Evolutionary conservation across 92 coral and sea anemone genomes (phyloP).

Genomic region (Palythoa grandiflora): DNA sequence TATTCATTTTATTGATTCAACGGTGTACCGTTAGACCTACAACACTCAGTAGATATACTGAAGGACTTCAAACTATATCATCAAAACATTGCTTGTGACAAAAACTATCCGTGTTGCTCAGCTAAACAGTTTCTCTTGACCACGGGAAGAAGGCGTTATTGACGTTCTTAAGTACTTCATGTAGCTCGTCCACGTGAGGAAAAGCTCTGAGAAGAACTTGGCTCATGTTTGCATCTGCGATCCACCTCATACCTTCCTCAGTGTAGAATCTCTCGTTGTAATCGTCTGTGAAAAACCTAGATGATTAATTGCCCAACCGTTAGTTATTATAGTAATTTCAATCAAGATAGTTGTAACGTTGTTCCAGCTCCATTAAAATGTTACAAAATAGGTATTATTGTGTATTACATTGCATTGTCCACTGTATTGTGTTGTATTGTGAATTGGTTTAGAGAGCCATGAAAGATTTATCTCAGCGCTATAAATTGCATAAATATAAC

Average conservation of each 20-base stretch:
- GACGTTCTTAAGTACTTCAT: slow-evolving; percentile 32
- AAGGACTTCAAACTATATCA: no score
- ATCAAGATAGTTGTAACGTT: not conserved
- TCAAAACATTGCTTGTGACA: not conserved
- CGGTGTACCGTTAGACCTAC: no score
- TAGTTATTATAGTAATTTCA: no score
- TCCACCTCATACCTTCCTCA: slow-evolving; percentile 81
- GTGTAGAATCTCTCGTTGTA: slow-evolving; percentile 67
- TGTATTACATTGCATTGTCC: no score
- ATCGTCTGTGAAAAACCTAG: slow-evolving; percentile 79
- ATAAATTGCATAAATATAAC: no score
- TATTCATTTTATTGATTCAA: no score
- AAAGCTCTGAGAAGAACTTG: slow-evolving; percentile 71
- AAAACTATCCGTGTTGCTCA: not conserved
- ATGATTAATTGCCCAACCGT: not conserved
- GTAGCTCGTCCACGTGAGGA: slow-evolving; percentile 62
- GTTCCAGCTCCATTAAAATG: not conserved
- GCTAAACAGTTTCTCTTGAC: slow-evolving; percentile 14
- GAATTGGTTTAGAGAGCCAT: no score
- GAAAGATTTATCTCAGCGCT: no score
- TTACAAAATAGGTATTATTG: no score
- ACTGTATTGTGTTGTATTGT: no score
- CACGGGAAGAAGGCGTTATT: slow-evolving; percentile 88
- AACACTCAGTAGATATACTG: no score
- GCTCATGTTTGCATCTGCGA: slow-evolving; percentile 69